Base-by-base conservation (phyloP, 2,888 invertebrate species). In the Microctonus hyperodae region DNA sequence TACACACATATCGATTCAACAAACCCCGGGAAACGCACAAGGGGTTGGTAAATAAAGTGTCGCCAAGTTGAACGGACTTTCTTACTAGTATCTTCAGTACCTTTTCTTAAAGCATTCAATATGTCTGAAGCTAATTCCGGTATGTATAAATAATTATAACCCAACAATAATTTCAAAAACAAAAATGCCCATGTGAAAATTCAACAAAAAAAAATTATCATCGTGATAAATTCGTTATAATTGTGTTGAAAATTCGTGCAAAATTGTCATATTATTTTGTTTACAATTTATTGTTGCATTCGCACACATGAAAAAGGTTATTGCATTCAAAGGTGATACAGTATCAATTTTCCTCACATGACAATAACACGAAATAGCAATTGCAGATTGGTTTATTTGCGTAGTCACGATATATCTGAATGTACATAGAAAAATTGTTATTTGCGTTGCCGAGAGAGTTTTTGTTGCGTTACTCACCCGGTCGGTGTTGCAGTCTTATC, bases 71-170 rank as follows among this genome's bases (percentile, higher is more conserved):
- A 70, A 73, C 70, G 70, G 74, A 72, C 71, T 50, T 53, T 22
- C 44, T 50, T 48, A 40, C 20, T 33, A 44, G 64, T 58, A 65
- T 60, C 66, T 56, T 44, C 71, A 70, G 69, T 68, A 72, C 71
- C 57, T 48, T 61, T 67, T 51, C 53, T 57, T 65, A 69, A 59
- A 51, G 68, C 65, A 73, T 67, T 73, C 74, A 73, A 75, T 70
- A 80, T 80, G 80, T 78, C 79, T 69, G 78, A 78, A 62, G 76
- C 73, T 69, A 78, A 79, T 70, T 75, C 78, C 71, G 79, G 79
- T 79, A 74, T 68, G 77, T 74, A 51, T 20, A 66, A 37, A 50
- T 48, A 13, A 10, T 5, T 23, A n/a, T n/a, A 28, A 23, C n/a
- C n/a, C n/a, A 33, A 33, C 22, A 25, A 22, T 48, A 20, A 58